Base-by-base conservation (phyloP, 2,113 vertebrate genomes). In the Lycaon pictus region DNA sequence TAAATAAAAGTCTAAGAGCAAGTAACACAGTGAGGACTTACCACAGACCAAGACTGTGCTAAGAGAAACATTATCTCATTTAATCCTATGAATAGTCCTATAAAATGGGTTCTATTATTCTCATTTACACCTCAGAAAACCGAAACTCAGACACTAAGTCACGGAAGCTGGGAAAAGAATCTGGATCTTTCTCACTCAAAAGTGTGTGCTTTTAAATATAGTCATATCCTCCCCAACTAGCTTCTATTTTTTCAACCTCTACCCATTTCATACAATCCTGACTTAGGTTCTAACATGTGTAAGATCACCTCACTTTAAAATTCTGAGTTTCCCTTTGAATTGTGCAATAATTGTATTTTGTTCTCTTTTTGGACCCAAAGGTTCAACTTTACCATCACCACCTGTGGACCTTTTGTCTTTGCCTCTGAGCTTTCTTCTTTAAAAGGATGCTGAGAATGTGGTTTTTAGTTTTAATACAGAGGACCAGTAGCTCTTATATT, bases 361-460 rank as follows among this genome's bases (percentile, higher is more conserved):
- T 56, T 94, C 43, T 69, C 65, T 95, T 85, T 93, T 72, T 63
- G 35, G 84, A 65, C 25, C 19, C 35, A 80, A 93, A 94, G 51
- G 86, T 22, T 85, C 53, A 91, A 60, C 11, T 89, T 76, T 85
- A 55, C 23, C 58, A 63, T 79, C 69, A 74, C 11, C 22, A n/a
- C 4, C 81, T 84, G 9, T 53, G 62, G 16, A 86, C 29, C n/a
- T 77, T 69, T 32, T 65, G 27, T 32, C 80, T 94, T 90, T 95
- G 56, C n/a, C 55, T 86, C 22, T 53, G 72, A 67, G 3, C 71
- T 83, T 77, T 92, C 32, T 79, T 27, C 32, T 82, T 93, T 89
- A 98, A 72, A 82, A 56, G 17, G 53, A 74, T 56, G 53, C 32
- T 60, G 29, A 92, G 35, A 69, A 92, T 2, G 35, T 7, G 8